Percentiles rank a stretch among this genome's conserved stretches.
phyloP scores from a whole-genome alignment of 2,797 vertebrate genomes.

The Tauraco hartlaubi region DNA sequence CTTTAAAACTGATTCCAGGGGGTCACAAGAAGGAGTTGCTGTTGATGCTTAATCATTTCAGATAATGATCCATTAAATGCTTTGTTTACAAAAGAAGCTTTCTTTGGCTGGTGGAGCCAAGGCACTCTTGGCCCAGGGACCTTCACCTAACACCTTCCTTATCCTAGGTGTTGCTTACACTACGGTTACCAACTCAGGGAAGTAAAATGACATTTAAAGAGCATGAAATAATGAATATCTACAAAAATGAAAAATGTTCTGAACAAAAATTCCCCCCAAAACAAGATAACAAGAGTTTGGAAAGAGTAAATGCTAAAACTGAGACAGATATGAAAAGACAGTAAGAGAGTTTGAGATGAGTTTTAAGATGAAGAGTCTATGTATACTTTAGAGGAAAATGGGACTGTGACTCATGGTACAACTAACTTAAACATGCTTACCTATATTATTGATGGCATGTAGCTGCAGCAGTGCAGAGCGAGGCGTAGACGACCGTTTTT shows the following conservation, averaged over 20 bases:
- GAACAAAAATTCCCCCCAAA: neutral
- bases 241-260: neutral
- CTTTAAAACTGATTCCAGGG: neutral
- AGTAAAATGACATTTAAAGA: neutral
- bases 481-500: neutral
- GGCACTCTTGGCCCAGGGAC: neutral
- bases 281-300: neutral
- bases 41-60: neutral
- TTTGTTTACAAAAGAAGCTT: neutral
- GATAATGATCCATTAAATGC: neutral
- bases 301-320: neutral
- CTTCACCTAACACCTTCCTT: neutral
- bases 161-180: neutral
- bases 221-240: neutral
- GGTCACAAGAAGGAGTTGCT: neutral
- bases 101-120: neutral
- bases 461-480: neutral
- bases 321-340: neutral
- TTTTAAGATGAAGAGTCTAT: neutral
- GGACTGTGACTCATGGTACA: neutral
- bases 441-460: neutral
- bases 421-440: neutral
- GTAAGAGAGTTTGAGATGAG: neutral
- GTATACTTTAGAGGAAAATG: neutral
- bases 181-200: neutral